Evolutionary conservation across 2,797 vertebrate species (phyloP).

Genomic region (Triplophysa yarkandensis): DNA sequence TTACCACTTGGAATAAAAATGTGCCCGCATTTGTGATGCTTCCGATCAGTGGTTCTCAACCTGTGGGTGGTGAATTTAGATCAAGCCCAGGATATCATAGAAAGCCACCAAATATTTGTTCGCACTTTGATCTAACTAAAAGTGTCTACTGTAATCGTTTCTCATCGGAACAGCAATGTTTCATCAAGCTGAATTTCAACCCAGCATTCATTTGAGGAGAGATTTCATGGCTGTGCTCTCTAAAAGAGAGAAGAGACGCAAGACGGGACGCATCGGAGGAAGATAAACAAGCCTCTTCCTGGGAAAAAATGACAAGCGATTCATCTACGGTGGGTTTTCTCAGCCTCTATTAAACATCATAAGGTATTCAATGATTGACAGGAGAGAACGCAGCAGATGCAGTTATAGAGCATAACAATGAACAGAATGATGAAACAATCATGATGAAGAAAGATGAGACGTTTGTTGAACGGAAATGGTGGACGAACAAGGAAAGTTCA

Average conservation of each 20-base stretch:
- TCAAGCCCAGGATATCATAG: not conserved
- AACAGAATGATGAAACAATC: constrained; percentile 11
- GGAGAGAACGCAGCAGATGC: constrained; percentile 5
- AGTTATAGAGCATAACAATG: constrained; percentile 1
- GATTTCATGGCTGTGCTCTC: constrained; percentile 9
- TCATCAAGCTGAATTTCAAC: constrained; percentile 42
- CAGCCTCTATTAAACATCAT: constrained; percentile 12
- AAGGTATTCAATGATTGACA: constrained; percentile 21
- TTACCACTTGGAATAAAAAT: constrained; percentile 49
- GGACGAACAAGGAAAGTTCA: not conserved
- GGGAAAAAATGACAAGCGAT: not conserved
- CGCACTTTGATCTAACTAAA: constrained; percentile 28
- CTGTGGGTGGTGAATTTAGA: not conserved
- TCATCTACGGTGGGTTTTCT: constrained; percentile 18
- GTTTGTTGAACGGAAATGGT: constrained; percentile 7
- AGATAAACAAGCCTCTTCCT: constrained; percentile 22
- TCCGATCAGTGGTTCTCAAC: constrained; percentile 1
- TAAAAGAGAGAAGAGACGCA: constrained; percentile 8
- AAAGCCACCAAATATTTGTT: not conserved
- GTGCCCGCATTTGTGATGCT: not conserved
- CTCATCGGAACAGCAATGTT: constrained; percentile 40
- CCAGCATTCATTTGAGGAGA: constrained; percentile 15
- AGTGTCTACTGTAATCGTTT: constrained; percentile 6
- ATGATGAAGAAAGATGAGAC: not conserved
- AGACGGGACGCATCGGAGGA: constrained; percentile 15